Conservation (phyloP, 2,797 vertebrate species). For the Antrozous pallidus region DNA sequence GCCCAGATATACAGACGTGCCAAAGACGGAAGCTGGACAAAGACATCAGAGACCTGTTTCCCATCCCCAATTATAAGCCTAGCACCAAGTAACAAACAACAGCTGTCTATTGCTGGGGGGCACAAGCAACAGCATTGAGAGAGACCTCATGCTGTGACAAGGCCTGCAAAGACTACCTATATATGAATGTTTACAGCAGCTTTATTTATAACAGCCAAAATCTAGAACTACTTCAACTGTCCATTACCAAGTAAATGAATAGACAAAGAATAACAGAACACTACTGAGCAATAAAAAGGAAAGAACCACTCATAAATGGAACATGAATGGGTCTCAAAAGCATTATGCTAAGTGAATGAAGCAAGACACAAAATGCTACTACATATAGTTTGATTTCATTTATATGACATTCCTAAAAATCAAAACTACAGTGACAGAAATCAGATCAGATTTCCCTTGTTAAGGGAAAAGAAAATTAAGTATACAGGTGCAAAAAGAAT, state of each 20-base stretch:
- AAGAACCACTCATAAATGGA: background rate
- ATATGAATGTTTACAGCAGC: background rate
- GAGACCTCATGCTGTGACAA: too few species aligned
- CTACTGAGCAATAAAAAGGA: background rate
- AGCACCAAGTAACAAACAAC: background rate
- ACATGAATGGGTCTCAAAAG: background rate
- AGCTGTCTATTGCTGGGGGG: fast-evolving
- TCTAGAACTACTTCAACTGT: background rate
- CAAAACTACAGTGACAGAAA: background rate
- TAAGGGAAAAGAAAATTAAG: background rate
- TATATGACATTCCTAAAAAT: background rate
- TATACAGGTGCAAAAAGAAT: background rate
- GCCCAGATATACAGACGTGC: background rate
- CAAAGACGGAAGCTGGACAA: background rate
- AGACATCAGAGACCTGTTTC: background rate
- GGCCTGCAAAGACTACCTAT: too few species aligned
- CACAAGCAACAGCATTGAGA: background rate
- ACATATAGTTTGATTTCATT: background rate
- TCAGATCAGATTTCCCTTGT: background rate
- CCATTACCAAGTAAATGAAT: background rate
- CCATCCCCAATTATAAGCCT: background rate
- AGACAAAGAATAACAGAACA: background rate
- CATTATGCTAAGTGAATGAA: background rate
- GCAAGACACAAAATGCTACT: background rate
- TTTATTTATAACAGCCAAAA: background rate